These are phyloP conservation scores for Microhierax caerulescens DNA, from an alignment of 2,797 vertebrate genomes.

Conservation along the genomic window DNA sequence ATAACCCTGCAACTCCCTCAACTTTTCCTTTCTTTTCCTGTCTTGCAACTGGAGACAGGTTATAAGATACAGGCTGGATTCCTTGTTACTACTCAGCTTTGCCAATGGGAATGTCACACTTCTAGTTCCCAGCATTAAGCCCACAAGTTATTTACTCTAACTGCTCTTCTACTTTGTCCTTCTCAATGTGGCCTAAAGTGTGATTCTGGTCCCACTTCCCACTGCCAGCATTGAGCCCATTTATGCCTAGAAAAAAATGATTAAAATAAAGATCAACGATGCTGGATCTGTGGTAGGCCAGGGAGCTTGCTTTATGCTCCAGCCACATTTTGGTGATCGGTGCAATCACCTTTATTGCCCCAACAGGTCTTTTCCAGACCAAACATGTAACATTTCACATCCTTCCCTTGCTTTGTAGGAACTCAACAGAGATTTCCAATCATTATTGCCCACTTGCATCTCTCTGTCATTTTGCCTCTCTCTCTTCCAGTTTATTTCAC, in stretches of 20 bases:
- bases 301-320: background rate
- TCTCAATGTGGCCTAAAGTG: background rate
- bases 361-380: background rate
- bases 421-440: background rate
- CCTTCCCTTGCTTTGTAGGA: background rate
- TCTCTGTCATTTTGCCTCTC: background rate
- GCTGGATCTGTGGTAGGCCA: background rate
- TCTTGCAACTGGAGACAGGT: background rate
- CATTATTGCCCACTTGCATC: background rate
- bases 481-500: conserved; percentile 35
- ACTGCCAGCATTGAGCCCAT: background rate
- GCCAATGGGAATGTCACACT: background rate
- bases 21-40: background rate
- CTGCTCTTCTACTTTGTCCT: background rate
- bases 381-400: background rate
- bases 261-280: background rate
- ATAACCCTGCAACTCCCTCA: background rate
- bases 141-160: background rate
- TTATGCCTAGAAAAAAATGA: background rate
- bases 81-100: background rate
- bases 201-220: background rate
- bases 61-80: background rate
- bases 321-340: background rate
- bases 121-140: background rate
- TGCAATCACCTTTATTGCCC: background rate